Evolutionary conservation across 2,797 vertebrate genomes (phyloP).

Genomic region (Muscicapa comitata): DNA sequence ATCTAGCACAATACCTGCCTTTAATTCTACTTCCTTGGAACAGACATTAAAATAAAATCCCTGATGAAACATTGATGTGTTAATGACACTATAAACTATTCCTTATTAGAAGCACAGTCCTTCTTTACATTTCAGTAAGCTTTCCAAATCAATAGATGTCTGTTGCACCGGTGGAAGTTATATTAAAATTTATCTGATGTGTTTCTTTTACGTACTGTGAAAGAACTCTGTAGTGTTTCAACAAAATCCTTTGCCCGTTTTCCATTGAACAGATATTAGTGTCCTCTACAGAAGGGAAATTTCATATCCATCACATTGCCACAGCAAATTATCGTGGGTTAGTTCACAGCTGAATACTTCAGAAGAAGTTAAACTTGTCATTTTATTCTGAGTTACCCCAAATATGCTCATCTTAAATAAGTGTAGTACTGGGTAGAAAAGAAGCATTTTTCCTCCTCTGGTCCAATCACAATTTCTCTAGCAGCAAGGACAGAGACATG

Average conservation of each 20-base stretch:
- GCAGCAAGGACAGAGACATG: not conserved
- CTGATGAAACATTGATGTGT: not conserved
- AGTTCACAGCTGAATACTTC: not conserved
- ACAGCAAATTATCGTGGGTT: not conserved
- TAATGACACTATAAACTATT: constrained; percentile 24
- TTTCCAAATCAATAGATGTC: constrained; percentile 9
- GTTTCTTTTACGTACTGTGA: not conserved
- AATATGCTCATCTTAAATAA: not conserved
- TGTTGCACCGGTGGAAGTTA: not conserved
- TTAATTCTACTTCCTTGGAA: constrained; percentile 6
- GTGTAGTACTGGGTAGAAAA: not conserved
- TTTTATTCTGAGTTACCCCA: not conserved
- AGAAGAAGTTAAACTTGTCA: not conserved
- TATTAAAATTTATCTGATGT: not conserved
- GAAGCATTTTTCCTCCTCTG: not conserved
- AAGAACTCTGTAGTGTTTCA: not conserved
- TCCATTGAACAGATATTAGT: not conserved
- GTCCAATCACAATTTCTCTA: not conserved
- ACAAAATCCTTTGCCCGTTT: not conserved
- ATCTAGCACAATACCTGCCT: not conserved
- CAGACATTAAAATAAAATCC: not conserved
- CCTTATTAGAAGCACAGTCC: not conserved
- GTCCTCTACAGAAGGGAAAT: not conserved
- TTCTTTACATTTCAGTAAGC: constrained; percentile 24
- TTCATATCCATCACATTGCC: not conserved